Evolutionary conservation across 2,888 invertebrate genomes (phyloP).

Genomic region (Coleophora deauratella): DNA sequence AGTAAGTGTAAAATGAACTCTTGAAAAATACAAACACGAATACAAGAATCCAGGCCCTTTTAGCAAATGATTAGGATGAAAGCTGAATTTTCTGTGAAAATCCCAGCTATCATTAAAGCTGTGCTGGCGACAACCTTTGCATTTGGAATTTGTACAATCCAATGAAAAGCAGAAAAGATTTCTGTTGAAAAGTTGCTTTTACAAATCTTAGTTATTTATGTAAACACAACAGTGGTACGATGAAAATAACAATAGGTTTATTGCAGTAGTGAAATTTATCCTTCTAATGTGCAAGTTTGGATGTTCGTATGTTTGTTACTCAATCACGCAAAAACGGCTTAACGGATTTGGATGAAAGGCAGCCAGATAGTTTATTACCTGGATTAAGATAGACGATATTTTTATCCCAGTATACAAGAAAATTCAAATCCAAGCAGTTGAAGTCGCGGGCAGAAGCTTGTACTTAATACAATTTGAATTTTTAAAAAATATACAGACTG

Average conservation of each 20-base stretch:
- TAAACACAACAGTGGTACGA: neutral
- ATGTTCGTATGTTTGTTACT: too few species aligned
- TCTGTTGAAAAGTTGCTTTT: neutral
- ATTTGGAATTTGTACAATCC: conserved; percentile 1
- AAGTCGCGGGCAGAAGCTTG: too few species aligned
- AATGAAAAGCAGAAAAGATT: neutral
- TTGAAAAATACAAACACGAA: neutral
- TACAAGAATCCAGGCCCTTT: neutral
- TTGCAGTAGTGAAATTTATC: neutral
- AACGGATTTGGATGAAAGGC: too few species aligned
- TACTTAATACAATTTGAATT: too few species aligned
- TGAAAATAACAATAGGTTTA: neutral
- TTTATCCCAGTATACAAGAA: too few species aligned
- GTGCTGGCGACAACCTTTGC: conserved; percentile 2
- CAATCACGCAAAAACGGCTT: too few species aligned
- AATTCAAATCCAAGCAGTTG: too few species aligned
- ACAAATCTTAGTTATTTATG: neutral
- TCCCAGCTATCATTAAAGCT: neutral
- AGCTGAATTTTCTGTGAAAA: neutral
- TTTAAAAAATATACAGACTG: too few species aligned
- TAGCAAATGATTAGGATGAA: neutral
- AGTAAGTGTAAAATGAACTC: too few species aligned
- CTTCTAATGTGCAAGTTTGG: too few species aligned
- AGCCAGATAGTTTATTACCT: too few species aligned
- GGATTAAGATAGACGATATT: too few species aligned